Conservation (phyloP, 2,797 vertebrate species). For the Syngnathus rostellatus region DNA sequence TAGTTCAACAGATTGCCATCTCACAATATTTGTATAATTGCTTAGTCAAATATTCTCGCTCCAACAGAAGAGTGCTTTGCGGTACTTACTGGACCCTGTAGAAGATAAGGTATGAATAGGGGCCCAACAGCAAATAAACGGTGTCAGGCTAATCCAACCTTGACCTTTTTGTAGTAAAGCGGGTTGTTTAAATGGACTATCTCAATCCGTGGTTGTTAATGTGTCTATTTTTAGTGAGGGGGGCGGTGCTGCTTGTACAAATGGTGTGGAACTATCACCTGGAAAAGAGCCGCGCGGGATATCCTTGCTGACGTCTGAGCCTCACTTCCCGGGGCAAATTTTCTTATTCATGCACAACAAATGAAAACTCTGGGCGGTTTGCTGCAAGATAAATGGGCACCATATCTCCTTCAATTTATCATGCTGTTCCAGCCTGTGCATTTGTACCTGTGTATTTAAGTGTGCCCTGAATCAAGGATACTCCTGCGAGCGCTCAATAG, state of each 20-base stretch:
- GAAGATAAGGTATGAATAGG: conserved; percentile 1
- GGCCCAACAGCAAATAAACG: background rate
- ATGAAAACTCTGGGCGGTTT: conserved; percentile 28
- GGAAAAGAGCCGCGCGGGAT: conserved; percentile 13
- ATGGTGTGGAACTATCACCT: conserved; percentile 11
- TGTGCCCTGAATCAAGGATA: conserved; percentile 34
- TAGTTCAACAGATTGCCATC: background rate
- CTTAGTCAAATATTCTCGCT: background rate
- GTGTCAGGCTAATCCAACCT: conserved; percentile 2
- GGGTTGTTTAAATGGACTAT: background rate
- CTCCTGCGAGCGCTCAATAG: conserved; percentile 29
- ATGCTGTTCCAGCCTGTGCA: conserved; percentile 19
- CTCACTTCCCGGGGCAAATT: conserved; percentile 10
- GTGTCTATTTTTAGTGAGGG: conserved; percentile 7
- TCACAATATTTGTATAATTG: background rate
- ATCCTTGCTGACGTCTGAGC: conserved; percentile 14
- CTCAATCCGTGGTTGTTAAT: background rate
- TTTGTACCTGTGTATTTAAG: conserved; percentile 21
- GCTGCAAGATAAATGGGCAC: conserved; percentile 41
- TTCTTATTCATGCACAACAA: conserved; percentile 38
- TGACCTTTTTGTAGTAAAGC: conserved; percentile 4
- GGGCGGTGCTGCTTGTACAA: background rate
- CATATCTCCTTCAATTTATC: conserved; percentile 35
- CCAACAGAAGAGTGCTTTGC: background rate
- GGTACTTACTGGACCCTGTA: conserved; percentile 1